A percentile compares a stretch with the other conserved stretches of the same genome.
Conservation (phyloP, 2,888 invertebrate genomes). For the Eubasilissa splendida region DNA sequence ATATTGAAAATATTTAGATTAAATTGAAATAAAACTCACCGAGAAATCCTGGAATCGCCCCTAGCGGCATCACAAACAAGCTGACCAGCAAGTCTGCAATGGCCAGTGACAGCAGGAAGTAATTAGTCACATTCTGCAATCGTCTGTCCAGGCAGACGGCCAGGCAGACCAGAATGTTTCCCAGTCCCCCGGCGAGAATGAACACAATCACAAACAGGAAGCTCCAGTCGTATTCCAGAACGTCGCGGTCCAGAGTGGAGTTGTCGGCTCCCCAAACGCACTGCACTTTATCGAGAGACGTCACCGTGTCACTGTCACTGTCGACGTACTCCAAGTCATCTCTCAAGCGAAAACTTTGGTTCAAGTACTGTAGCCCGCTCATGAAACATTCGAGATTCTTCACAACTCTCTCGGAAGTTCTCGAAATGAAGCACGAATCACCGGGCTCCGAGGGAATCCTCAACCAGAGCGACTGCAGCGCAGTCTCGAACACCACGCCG, state of each 20-base stretch:
- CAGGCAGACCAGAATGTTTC: conserved; percentile 94
- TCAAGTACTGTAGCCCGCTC: conserved; percentile 48
- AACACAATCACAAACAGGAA: conserved; percentile 88
- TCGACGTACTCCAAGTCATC: conserved; percentile 39
- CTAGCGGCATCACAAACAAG: conserved; percentile 95
- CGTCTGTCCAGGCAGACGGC: conserved; percentile 92
- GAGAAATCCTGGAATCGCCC: conserved; percentile 92
- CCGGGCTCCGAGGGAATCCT: conserved; percentile 62
- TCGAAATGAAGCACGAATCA: conserved; percentile 54
- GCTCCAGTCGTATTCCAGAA: conserved; percentile 81
- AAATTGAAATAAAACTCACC: conserved; percentile 76
- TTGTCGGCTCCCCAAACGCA: conserved; percentile 58
- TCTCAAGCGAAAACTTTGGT: conserved; percentile 50
- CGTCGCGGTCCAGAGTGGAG: conserved; percentile 59
- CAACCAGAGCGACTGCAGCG: conserved; percentile 68
- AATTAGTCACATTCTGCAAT: conserved; percentile 96
- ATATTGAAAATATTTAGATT: too few relatives aligned
- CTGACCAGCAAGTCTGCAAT: conserved; percentile 95
- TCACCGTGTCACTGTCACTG: conserved; percentile 7
- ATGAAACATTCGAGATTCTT: conserved; percentile 52
- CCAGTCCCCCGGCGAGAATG: conserved; percentile 90
- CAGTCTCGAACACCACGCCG: conserved; percentile 67
- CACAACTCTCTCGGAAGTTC: conserved; percentile 11
- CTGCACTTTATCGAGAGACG: conserved; percentile 47
- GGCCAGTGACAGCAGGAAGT: conserved; percentile 93